phyloP scores from a whole-genome alignment of 1,140 invertebrate species.

The Vanessa atalanta region DNA sequence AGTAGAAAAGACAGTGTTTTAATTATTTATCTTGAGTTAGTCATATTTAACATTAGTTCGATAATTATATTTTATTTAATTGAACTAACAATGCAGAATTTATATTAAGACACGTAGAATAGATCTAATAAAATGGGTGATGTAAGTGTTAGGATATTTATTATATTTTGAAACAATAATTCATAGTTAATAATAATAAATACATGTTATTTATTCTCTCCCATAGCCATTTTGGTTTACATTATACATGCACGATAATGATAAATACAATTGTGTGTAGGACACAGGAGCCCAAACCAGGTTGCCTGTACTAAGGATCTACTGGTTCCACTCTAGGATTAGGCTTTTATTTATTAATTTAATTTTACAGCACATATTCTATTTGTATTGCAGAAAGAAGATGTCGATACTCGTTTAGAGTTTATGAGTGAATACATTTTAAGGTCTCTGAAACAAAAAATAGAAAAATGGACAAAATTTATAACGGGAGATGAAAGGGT shows the following conservation, averaged over 20 bases:
- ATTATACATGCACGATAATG: no score
- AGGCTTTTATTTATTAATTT: no score
- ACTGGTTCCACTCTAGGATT: no score
- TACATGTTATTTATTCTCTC: no score
- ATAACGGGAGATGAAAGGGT: slow-evolving; percentile 72
- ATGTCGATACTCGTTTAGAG: slow-evolving; percentile 66
- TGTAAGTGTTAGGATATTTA: slow-evolving; percentile 44
- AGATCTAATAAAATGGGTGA: slow-evolving; percentile 51
- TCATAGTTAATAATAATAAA: no score
- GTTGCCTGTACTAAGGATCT: no score
- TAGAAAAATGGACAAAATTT: slow-evolving; percentile 74
- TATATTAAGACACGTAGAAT: neutral
- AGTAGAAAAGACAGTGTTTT: no score
- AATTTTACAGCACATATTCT: neutral
- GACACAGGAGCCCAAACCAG: no score
- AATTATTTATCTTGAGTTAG: neutral
- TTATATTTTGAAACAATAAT: neutral
- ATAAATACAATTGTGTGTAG: no score
- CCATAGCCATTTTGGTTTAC: no score
- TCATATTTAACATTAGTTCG: neutral
- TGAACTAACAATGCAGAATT: neutral
- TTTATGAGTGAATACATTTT: slow-evolving; percentile 73
- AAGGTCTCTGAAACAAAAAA: slow-evolving; percentile 64
- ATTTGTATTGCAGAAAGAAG: slow-evolving; percentile 61
- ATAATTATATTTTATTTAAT: neutral